Evolutionary conservation across 2,113 vertebrate species (phyloP), one percentile per base, ranked within the genome.

Genomic region (Tyrannus savana): DNA sequence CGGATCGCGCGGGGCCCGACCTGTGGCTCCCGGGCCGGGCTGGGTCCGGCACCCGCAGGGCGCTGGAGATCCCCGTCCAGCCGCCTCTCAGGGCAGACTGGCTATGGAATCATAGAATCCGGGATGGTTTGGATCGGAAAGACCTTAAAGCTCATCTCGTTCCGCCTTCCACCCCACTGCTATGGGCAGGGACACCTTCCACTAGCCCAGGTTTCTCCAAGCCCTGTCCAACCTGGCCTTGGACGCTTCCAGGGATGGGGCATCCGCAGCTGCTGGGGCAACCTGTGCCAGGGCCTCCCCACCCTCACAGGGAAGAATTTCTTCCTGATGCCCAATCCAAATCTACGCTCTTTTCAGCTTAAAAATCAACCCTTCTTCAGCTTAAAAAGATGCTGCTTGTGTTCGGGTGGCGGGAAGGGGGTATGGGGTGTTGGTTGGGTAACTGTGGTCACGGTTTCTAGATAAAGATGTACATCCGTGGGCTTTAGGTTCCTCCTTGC

Each of bases 61-160:
- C 35, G 24, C 5, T 2, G 72, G 19, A 4, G 72, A 35, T 31
- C 46, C 41, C 33, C 3, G 60, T 28, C 30, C 55, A 4, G 64
- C 46, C 3, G 46, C 17, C 27, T 28, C 19, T 6, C 8, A 0
- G 66, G 62, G 58, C 9, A 17, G 31, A 0, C 0, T 1, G 68
- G 4, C 10, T 25, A 0, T 0, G 23, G 52, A 46, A 39, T 46
- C 62, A 0, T 0, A 30, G 33, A 30, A 35, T 39, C 62, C 39
- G 3, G 13, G 6, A 4, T 10, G 41, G 21, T 23, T 19, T 6
- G 47, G 12, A 9, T 5, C 31, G 63, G 35, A 55, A 37, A 31
- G 14, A 9, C 52, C 39, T 33, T 59, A 24, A 19, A 69, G 15
- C 35, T 35, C 31, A 1, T 31, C 30, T 55, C 25, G 4, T 76